These are phyloP conservation scores for Tetragonula clypearis DNA, from an alignment of 1,140 invertebrate genomes.

Conservation along the genomic window DNA sequence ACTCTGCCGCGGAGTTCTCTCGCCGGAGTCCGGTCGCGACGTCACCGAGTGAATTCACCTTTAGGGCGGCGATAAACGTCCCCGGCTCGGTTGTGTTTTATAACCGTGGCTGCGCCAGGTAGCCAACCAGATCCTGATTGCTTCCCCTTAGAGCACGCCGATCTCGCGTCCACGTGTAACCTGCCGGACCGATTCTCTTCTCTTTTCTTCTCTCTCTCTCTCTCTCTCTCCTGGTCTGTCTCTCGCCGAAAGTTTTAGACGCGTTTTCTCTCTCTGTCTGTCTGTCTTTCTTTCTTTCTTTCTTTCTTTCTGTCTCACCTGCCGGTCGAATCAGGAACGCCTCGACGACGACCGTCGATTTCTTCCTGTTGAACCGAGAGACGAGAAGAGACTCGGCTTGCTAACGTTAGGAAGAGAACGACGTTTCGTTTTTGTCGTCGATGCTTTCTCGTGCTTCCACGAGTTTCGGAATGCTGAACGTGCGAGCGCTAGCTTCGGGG, in stretches of 20 bases:
- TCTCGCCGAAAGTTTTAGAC: background rate
- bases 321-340: background rate
- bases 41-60: slow-evolving; percentile 71
- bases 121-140: slow-evolving; percentile 44
- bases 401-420: background rate
- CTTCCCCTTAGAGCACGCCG: slow-evolving; percentile 22
- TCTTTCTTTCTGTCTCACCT: background rate
- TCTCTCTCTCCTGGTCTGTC: background rate
- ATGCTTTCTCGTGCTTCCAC: background rate
- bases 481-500: background rate
- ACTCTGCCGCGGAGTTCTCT: slow-evolving; percentile 60
- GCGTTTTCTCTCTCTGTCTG: background rate
- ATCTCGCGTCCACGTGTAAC: slow-evolving; percentile 14
- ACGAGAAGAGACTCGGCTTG: background rate
- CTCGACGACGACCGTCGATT: background rate
- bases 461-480: background rate
- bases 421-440: background rate
- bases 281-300: background rate
- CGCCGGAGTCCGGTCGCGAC: slow-evolving; percentile 56
- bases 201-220: background rate
- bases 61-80: slow-evolving; percentile 65
- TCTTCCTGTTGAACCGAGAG: background rate
- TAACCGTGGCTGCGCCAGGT: slow-evolving; percentile 46
- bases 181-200: slow-evolving; percentile 27
- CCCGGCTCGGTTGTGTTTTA: slow-evolving; percentile 50